Base-by-base conservation (phyloP, 2,888 invertebrate genomes). In the Cantharis flavilabris region DNA sequence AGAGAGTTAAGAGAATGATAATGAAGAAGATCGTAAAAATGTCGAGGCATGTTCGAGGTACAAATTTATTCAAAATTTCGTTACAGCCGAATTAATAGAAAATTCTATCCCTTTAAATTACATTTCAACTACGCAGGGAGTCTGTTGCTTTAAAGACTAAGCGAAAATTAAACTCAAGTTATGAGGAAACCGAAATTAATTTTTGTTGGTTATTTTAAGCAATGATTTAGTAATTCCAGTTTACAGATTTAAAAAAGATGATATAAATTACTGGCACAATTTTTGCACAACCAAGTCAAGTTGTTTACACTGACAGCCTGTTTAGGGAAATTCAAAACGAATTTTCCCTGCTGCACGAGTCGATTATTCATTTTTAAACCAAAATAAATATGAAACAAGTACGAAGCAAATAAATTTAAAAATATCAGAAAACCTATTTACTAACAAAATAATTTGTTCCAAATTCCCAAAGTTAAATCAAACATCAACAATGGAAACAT, bases 161-260 rank as follows among this genome's bases (percentile, higher is more conserved):
- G 63, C 62, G 71, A 72, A 72, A 64, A 72, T 72, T 72, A 72
- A 72, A 65, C 72, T 72, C 64, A 20, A 72, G 18, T 63, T 49
- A 26, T 20, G 71, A 63, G 26, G 30, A 33, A 72, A 72, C 67
- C 65, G 67, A 49, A 67, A 67, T 18, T 67, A 30, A 65, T 65
- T 72, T 72, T 16, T 71, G 71, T 65, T 72, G 30, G 64, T 64
- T 72, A 67, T 72, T 72, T 72, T 65, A 72, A 72, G 67, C 23
- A 72, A 72, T 65, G 72, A 67, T 67, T 65, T 30, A 72, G 28
- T 72, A 72, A 65, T 72, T 72, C 49, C 64, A 28, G 65, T 72
- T 49, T 33, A 14, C n/a, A 23, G 65, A 64, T 30, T 72, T 71
- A 30, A 64, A 72, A 72, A 64, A 64, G 65, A 10, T 64, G 72